phyloP scores from a whole-genome alignment of 64 coral and sea anemone species.

The Pachyseris speciosa region DNA sequence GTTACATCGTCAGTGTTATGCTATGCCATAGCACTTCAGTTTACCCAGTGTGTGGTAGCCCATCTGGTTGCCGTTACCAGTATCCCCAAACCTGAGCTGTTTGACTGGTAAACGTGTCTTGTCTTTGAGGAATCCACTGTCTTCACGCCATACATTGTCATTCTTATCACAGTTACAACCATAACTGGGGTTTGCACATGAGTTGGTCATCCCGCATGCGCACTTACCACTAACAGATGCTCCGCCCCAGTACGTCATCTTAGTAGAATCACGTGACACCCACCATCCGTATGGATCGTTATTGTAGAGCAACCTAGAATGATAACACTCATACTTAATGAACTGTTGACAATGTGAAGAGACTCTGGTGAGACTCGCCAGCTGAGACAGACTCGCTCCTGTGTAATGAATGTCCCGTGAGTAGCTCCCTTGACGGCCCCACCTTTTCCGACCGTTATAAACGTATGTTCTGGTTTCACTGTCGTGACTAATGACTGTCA shows the following conservation, averaged over 20 bases:
- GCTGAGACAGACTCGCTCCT: too few species aligned
- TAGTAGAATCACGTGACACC: not conserved
- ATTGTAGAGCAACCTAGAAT: not conserved
- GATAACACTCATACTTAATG: too few species aligned
- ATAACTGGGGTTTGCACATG: not conserved
- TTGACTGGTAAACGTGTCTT: not conserved
- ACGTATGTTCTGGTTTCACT: too few species aligned
- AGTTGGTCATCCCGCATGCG: slow-evolving; percentile 5
- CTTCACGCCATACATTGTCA: not conserved
- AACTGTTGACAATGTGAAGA: too few species aligned
- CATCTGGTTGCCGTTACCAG: not conserved
- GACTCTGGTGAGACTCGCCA: too few species aligned
- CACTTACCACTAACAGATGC: not conserved
- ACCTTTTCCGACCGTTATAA: too few species aligned
- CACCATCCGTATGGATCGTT: not conserved
- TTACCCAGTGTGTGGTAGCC: not conserved
- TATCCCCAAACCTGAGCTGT: not conserved
- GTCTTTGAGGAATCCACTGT: not conserved
- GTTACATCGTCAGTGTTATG: not conserved
- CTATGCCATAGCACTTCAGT: not conserved
- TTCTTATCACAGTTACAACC: not conserved
- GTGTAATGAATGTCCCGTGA: too few species aligned
- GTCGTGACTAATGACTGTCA: too few species aligned
- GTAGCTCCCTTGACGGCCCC: too few species aligned
- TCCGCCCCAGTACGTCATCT: slow-evolving; percentile 36